These are phyloP conservation scores for Falco novaeseelandiae DNA, from an alignment of 2,797 vertebrate species.

Conservation along the genomic window DNA sequence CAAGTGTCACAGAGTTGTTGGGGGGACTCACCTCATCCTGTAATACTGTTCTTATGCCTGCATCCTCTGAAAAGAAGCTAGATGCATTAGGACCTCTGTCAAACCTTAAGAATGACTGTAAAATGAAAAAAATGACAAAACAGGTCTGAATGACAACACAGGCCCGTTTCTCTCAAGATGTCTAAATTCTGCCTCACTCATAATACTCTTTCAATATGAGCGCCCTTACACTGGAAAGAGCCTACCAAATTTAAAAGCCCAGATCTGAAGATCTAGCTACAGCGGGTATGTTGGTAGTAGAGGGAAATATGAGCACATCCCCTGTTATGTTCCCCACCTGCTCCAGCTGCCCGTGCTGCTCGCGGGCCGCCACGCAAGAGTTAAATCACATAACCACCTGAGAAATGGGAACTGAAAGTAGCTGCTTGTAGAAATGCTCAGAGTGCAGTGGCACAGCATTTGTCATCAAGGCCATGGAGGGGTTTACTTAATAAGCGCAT, in stretches of 20 bases:
- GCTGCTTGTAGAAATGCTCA: conserved; percentile 28
- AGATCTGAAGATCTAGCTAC: background rate
- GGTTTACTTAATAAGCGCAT: background rate
- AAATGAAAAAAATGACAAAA: background rate
- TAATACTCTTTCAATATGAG: background rate
- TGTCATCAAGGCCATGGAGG: background rate
- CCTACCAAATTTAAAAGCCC: background rate
- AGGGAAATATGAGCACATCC: background rate
- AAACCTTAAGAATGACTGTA: background rate
- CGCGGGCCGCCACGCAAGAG: conserved; percentile 4
- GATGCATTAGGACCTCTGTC: background rate
- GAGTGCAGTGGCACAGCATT: background rate
- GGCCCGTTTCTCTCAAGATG: background rate
- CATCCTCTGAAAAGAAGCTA: background rate
- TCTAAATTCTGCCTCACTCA: background rate
- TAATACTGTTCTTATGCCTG: fast-evolving
- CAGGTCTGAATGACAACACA: background rate
- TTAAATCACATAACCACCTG: conserved; percentile 64
- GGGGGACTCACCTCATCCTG: background rate
- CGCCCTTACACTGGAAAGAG: background rate
- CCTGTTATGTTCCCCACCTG: background rate
- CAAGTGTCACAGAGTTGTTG: background rate
- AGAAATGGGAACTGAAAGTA: conserved; percentile 72
- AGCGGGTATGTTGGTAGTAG: background rate
- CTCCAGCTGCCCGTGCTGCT: background rate